Base-by-base conservation (phyloP, 1,140 invertebrate species). In the Stegodyphus mimosarum region DNA sequence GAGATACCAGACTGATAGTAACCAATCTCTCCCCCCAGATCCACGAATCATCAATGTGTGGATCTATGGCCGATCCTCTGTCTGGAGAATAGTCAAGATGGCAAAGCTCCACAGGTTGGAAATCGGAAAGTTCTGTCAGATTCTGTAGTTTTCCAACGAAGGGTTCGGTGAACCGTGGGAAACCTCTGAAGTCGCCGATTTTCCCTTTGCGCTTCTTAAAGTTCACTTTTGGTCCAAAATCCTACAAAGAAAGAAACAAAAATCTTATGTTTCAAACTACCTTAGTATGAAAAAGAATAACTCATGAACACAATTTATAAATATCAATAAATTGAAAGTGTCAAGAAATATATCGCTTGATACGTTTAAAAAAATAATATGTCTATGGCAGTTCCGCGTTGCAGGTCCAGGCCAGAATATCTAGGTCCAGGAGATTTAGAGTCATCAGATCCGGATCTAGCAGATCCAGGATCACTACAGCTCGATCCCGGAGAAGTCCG, bases 21-120 rank as follows among this genome's bases (percentile, higher is more conserved):
- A 99, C 94, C 49, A 99, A 95, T 86, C 98, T 93, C 91, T 99
- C 97, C 49, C 98, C 98, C 98, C 98, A 99, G 64, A 99, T 94
- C 98, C 98, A 99, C 90, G 96, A 97, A 89, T 99, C 98, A 91
- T 99, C 98, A 88, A 99, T 95, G 90, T 99, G 98, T 1, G 97
- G 96, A 91, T 99, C 98, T 88, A 99, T 99, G 1, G 95, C 96
- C 7, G 98, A 95, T 7, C 97, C 97, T 89, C 95, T 93, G 88
- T 92, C 90, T 7, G 95, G 93, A 83, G 95, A 93, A 91, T 99
- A 99, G 89, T 99, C 98, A 83, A 99, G 92, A 85, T 97, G 96
- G 90, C 98, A 99, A 88, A 99, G 95, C 91, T 99, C 98, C 66
- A 99, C 96, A 0, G 96, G 96, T 90, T 94, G 91, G 91, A 97